Evolutionary conservation across 1,140 invertebrate genomes (phyloP), one percentile per base, ranked within the genome.

Genomic region (Bombus impatiens): DNA sequence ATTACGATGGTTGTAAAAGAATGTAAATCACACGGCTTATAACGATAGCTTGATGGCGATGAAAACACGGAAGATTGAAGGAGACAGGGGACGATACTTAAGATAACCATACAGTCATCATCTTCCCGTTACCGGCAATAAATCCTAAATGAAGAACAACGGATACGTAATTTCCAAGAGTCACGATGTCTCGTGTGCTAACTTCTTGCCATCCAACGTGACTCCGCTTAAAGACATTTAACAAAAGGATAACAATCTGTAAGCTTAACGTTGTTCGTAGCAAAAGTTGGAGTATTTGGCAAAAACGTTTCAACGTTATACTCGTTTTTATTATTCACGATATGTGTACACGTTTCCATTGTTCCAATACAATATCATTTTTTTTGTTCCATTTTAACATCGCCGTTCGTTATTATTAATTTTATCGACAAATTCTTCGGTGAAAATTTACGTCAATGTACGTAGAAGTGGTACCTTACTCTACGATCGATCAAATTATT

Each of bases 61-160:
- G 79, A 70, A 80, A 70, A 82, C 62, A n/a, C 67, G 72, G 83
- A 72, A 57, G 47, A 85, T 42, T 47, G n/a, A 70, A 82, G 10
- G 68, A 86, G 75, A 88, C 53, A 70, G 85, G n/a, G 76, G 44
- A 78, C 78, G 82, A 90, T 90, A 90, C 86, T 90, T 88, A 90
- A 65, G 86, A 78, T 90, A 90, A 90, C 90, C 88, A 77, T 90
- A 90, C 8, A 86, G 89, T 88, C 86, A 90, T 90, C 88, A 90
- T 90, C 88, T 80, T 90, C 88, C 89, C 89, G 89, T 90, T 90
- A 90, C 81, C 47, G 78, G 87, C 86, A 76, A 90, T 89, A 90
- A 90, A 90, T 88, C 89, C 88, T 90, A 83, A 90, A 89, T 88
- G 79, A 83, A 87, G 80, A 89, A 90, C 82, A 90, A 90, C 89